Percentiles rank a stretch among this genome's conserved stretches.
phyloP scores from a whole-genome alignment of 2,113 vertebrate species.

The Argyrosomus japonicus region DNA sequence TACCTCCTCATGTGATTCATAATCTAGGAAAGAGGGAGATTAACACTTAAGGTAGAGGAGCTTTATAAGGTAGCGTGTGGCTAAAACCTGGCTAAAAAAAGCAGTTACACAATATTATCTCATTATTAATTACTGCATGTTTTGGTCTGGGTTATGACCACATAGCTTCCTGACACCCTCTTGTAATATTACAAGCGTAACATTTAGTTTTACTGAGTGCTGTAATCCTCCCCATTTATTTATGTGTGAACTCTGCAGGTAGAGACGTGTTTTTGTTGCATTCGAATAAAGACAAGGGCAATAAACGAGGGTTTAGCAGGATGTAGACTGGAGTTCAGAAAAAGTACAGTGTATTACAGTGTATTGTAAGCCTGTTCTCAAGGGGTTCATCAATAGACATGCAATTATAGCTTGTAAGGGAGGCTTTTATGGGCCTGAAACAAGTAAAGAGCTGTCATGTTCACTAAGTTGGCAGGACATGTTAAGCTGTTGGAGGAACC shows the following conservation, averaged over 20 bases:
- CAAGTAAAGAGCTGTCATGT: not conserved
- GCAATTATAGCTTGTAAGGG: not conserved
- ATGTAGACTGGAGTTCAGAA: conserved; percentile 27
- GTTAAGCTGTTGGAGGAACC: not conserved
- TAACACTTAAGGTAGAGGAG: conserved; percentile 42
- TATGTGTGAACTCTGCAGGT: conserved; percentile 14
- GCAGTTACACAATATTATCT: conserved; percentile 43
- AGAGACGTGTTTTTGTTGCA: not conserved
- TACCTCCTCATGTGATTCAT: conserved; percentile 25
- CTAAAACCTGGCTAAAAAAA: not conserved
- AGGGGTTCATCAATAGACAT: conserved; percentile 10
- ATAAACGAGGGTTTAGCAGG: conserved; percentile 10
- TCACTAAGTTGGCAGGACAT: not conserved
- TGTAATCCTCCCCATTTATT: conserved; percentile 14
- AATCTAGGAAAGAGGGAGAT: conserved; percentile 47
- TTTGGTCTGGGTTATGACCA: conserved; percentile 60
- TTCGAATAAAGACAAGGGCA: not conserved
- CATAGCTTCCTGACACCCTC: conserved; percentile 46
- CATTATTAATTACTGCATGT: conserved; percentile 54
- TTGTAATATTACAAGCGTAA: conserved; percentile 22
- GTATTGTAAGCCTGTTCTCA: conserved; percentile 11
- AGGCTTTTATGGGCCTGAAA: not conserved
- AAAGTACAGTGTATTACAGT: too few species aligned
- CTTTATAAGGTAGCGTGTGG: conserved; percentile 31
- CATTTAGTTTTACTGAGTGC: not conserved